phyloP scores from a whole-genome alignment of 2,797 vertebrate species.

The Acrossocheilus fasciatus region DNA sequence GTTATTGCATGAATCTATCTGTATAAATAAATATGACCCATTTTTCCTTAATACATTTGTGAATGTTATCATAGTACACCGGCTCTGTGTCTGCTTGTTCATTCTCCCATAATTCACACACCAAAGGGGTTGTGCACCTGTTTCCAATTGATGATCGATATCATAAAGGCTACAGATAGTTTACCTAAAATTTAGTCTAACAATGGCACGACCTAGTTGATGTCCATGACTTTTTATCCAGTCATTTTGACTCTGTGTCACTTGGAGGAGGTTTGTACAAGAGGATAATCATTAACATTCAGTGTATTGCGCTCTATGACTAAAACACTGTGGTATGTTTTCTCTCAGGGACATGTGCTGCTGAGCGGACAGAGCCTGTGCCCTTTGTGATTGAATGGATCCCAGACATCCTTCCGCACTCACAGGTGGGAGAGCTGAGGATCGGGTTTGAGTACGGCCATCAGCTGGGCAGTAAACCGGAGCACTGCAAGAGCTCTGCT shows the following conservation, averaged over 20 bases:
- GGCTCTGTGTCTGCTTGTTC: no score
- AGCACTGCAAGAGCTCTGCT: slow-evolving; percentile 64
- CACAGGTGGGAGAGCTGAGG: slow-evolving; percentile 87
- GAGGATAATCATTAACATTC: not conserved
- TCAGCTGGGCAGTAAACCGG: slow-evolving; percentile 82
- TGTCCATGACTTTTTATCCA: not conserved
- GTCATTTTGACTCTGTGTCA: not conserved
- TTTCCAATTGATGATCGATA: not conserved
- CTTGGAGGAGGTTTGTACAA: not conserved
- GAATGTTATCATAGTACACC: no score
- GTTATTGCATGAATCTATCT: no score
- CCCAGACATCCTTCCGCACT: slow-evolving; percentile 87
- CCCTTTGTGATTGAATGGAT: slow-evolving; percentile 94
- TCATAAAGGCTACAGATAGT: not conserved
- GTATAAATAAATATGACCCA: no score
- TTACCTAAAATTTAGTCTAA: not conserved
- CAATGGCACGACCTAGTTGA: not conserved
- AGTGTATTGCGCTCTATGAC: not conserved
- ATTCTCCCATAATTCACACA: no score
- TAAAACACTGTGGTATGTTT: not conserved
- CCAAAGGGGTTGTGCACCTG: no score
- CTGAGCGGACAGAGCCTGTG: slow-evolving; percentile 84
- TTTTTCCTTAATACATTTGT: no score
- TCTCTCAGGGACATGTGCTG: slow-evolving; percentile 77
- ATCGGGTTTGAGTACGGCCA: slow-evolving; percentile 90